A percentile compares a stretch with the other conserved stretches of the same genome.
These are phyloP conservation scores for Aphaenogaster ashmeadi DNA, from an alignment of 1,140 invertebrate genomes.

Conservation along the genomic window DNA sequence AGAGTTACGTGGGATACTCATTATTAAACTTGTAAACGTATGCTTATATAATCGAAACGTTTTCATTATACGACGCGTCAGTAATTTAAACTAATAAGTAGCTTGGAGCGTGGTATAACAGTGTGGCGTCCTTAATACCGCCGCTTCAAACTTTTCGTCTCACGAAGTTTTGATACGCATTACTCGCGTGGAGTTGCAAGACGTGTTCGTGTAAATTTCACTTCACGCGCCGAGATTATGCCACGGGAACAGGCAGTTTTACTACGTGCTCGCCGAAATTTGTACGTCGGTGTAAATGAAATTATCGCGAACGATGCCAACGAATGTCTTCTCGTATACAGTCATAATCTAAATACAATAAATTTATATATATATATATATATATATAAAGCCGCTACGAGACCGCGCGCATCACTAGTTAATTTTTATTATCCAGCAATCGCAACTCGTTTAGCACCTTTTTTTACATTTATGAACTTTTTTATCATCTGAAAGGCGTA, in stretches of 20 bases:
- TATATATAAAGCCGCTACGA: neutral
- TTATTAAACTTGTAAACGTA: constrained; percentile 10
- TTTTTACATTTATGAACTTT: neutral
- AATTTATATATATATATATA: constrained; percentile 24
- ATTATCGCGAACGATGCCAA: constrained; percentile 26
- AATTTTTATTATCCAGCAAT: constrained; percentile 17
- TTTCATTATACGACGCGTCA: constrained; percentile 45
- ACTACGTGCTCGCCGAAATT: constrained; percentile 53
- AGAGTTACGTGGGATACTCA: neutral
- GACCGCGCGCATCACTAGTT: neutral
- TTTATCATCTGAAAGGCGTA: neutral
- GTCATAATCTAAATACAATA: constrained; percentile 1
- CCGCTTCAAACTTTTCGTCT: constrained; percentile 55
- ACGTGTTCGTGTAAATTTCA: constrained; percentile 58
- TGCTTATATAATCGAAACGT: constrained; percentile 1
- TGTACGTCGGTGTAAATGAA: constrained; percentile 49
- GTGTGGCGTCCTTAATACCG: constrained; percentile 39
- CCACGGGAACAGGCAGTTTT: constrained; percentile 46
- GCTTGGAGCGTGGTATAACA: neutral
- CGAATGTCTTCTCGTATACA: neutral
- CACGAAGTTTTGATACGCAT: constrained; percentile 56
- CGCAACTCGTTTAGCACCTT: neutral
- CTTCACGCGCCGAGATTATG: constrained; percentile 56
- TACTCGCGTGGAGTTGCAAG: constrained; percentile 49
- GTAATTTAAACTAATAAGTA: constrained; percentile 61